Evolutionary conservation across 2,888 invertebrate genomes (phyloP), one percentile per base, ranked within the genome.

Genomic region (Belgica antarctica): DNA sequence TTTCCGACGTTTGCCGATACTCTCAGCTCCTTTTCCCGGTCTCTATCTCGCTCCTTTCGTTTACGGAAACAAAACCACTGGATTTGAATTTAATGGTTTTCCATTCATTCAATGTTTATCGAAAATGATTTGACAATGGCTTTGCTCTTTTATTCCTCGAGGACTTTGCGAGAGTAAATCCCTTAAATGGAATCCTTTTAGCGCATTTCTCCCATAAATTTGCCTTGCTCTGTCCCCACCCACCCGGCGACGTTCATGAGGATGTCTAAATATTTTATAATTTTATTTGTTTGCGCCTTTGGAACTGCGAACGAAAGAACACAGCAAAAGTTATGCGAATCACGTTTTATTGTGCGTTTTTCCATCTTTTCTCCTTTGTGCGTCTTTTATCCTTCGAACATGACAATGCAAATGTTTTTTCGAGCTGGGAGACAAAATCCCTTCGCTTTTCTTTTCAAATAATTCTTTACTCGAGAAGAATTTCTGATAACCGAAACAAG

Each of bases 291-390:
- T 66, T 34, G 24, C 25, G 25, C 65, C 10, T 46, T 34, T 22
- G 17, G 15, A 63, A 15, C n/a, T 15, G 24, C 15, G 27, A 61
- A 24, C 52, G 17, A 22, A 52, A 19, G 19, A 17, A 17, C 25
- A 4, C 52, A 25, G 22, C 25, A 41, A 36, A 27, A 68, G 25
- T 68, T 68, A 68, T 68, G 68, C 68, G 68, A 68, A 68, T 68
- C 68, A 68, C 68, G 68, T 68, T 57, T 68, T 68, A 68, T 68
- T 68, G 68, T 68, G 68, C 68, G 68, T 68, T 68, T 57, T 59
- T 22, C n/a, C 27, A 24, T 52, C 52, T 52, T 22, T 52, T 52
- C 15, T 46, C n/a, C 15, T 46, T 46, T 46, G 12, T 46, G 52
- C 27, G 2, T 59, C 19, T 27, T 4, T 59, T 15, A 59, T 59